Base-by-base conservation (phyloP, 2,888 invertebrate species). In the Chirona hameri region DNA sequence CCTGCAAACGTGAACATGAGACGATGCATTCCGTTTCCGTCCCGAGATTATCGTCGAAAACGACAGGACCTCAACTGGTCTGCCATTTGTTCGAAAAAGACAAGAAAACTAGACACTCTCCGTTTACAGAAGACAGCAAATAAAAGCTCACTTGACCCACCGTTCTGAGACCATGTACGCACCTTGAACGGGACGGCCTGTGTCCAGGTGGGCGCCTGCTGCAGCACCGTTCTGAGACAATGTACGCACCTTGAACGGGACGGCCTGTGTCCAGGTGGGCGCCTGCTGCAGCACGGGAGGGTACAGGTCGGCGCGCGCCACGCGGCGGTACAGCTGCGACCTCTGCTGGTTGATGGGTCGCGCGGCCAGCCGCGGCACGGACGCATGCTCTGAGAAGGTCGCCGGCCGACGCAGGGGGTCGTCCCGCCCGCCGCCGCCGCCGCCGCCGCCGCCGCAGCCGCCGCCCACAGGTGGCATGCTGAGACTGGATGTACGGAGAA, bases 191-290 rank as follows among this genome's bases (percentile, higher is more conserved):
- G n/a, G n/a, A n/a, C n/a, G 39, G 39, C 39, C 39, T 39, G 39
- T 39, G 2, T n/a, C n/a, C n/a, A n/a, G n/a, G n/a, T n/a, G n/a
- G n/a, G n/a, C n/a, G n/a, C n/a, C n/a, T n/a, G n/a, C n/a, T n/a
- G n/a, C n/a, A n/a, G n/a, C n/a, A n/a, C n/a, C n/a, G n/a, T n/a
- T n/a, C 39, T 7, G 39, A 7, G 39, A 2, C 39, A 39, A 39
- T 39, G 3, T 0, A 1, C 18, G 21, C 72, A 72, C 72, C 72
- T 72, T 72, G 39, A 72, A 72, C 9, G 72, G 72, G 21, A 72
- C 72, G 18, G 72, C 72, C 72, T 72, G 72, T 21, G 72, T 72
- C 72, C 72, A 72, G 72, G 72, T 72, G 72, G 72, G 72, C 72
- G 72, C 31, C 72, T 31, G 18, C 72, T 72, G 72, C 39, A 72